Base-by-base conservation (phyloP, 2,888 invertebrate genomes). In the Hydroisotoma schaefferi region DNA sequence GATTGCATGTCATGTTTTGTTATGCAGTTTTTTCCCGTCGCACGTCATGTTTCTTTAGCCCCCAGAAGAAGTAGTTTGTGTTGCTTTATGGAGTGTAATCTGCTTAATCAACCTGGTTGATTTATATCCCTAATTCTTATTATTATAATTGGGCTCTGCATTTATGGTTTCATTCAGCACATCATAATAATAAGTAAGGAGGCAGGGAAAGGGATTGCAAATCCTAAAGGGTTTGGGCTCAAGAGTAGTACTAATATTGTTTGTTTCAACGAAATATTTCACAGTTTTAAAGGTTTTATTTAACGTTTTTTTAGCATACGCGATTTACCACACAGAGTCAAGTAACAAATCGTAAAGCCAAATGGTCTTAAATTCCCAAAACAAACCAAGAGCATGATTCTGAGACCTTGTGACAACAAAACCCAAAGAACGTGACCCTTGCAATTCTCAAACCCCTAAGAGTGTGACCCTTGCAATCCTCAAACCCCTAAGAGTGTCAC, bases 71-170 rank as follows among this genome's bases (percentile, higher is more conserved):
- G 40, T 18, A 15, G 33, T 33, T 33, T 33, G 33, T 33, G 33
- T 33, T 43, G n/a, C 37, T 43, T 20, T 43, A 43, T 20, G n/a
- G n/a, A n/a, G n/a, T n/a, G n/a, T n/a, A n/a, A n/a, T n/a, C n/a
- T 46, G 48, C 43, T 28, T 27, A 63, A 59, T 59, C 59, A 63
- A 56, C 26, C 49, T 63, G 53, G 40, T 18, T 63, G 63, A 59
- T 59, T 59, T 59, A 59, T 51, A 51, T 18, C 49, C 55, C 48
- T 59, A 59, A 59, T 59, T 59, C 59, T 49, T 59, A 55, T 55
- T 51, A 59, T 59, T 59, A 59, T 59, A 59, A 59, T 59, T 59
- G 59, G 59, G 59, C 49, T 59, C 54, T 59, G 40, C 40, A 40
- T 40, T 40, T 40, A 40, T 18, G 40, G 40, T 20, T 40, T 40